These are phyloP conservation scores for Varanus salvator DNA, from an alignment of 2,113 vertebrate genomes.

Conservation along the genomic window DNA sequence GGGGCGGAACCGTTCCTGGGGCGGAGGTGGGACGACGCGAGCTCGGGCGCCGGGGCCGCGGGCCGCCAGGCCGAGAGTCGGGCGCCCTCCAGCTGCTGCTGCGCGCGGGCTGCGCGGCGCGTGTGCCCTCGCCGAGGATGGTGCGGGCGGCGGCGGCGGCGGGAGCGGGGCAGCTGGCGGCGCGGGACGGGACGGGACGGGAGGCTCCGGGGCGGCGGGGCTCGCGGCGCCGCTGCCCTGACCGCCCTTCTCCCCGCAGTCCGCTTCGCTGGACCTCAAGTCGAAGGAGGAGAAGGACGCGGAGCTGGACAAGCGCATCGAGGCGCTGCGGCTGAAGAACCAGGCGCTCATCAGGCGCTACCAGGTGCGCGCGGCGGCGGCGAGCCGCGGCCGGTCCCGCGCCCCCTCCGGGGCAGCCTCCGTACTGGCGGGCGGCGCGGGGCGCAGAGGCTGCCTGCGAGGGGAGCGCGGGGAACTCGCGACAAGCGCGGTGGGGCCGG, in stretches of 20 bases:
- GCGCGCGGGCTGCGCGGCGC: no score
- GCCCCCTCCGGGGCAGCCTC: no score
- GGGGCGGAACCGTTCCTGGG: constrained; percentile 2
- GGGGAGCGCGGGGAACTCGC: not conserved
- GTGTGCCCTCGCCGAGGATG: not conserved
- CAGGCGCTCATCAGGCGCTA: constrained; percentile 89
- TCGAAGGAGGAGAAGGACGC: constrained; percentile 94
- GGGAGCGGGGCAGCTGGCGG: no score
- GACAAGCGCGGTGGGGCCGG: not conserved
- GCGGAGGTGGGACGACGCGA: not conserved
- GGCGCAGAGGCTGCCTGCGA: not conserved
- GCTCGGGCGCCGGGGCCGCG: not conserved
- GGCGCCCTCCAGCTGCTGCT: no score
- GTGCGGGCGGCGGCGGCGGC: not conserved
- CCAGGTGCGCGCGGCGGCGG: constrained; percentile 74
- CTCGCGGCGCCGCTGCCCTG: no score
- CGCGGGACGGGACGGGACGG: no score
- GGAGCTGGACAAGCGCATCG: constrained; percentile 88
- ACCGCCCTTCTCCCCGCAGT: constrained; percentile 4
- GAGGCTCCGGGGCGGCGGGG: no score
- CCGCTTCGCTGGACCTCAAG: constrained; percentile 83
- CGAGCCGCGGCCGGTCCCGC: no score
- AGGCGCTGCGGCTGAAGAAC: constrained; percentile 92
- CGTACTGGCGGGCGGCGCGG: no score
- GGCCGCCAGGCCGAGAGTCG: not conserved